A percentile compares a stretch with the other conserved stretches of the same genome.
phyloP scores from a whole-genome alignment of 1,140 invertebrate genomes.

The Pseudoatta argentina region DNA sequence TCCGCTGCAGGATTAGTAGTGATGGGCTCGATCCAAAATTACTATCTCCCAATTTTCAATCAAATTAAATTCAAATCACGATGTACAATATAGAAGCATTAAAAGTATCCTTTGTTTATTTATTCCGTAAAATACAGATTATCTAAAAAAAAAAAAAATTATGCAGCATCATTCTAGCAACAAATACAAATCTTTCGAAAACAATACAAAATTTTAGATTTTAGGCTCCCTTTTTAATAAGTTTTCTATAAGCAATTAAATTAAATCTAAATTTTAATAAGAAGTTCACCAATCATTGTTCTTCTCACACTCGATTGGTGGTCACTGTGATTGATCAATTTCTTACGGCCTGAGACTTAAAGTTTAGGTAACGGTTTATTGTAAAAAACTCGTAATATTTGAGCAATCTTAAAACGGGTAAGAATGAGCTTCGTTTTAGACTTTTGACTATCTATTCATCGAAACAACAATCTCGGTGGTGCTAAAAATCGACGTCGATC shows the following conservation, averaged over 20 bases:
- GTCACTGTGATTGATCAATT: no score
- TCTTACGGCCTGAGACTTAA: no score
- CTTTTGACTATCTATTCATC: neutral
- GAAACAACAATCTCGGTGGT: neutral
- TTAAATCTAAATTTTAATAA: no score
- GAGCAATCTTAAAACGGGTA: neutral
- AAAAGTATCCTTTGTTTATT: neutral
- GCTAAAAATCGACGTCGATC: neutral
- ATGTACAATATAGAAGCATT: neutral
- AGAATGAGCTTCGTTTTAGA: neutral
- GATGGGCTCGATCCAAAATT: slow-evolving; percentile 60
- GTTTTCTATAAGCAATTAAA: no score
- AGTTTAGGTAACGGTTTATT: no score
- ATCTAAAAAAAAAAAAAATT: neutral
- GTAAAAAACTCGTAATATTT: neutral
- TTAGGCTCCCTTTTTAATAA: neutral
- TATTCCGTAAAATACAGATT: neutral
- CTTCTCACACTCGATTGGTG: no score
- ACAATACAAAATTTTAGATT: neutral
- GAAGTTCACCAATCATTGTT: no score
- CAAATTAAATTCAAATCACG: slow-evolving; percentile 9
- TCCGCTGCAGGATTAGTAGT: slow-evolving; percentile 64
- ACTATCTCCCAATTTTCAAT: slow-evolving; percentile 8
- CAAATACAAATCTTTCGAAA: neutral
- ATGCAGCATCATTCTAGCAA: neutral